phyloP scores from a whole-genome alignment of 2,797 vertebrate species.

The Coregonus sp. region DNA sequence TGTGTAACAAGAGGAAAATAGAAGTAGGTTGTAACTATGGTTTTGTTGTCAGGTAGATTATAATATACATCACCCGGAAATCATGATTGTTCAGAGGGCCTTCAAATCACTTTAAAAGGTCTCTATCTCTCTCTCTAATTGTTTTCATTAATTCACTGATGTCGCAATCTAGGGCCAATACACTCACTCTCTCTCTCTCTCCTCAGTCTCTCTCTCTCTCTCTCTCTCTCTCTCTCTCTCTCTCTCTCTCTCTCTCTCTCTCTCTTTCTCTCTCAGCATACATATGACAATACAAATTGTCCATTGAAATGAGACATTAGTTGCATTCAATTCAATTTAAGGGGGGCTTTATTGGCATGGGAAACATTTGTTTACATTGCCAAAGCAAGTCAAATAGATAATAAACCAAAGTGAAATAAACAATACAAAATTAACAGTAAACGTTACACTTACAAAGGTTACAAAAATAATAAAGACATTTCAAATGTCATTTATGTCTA shows the following conservation, averaged over 20 bases:
- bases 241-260: slow-evolving; percentile 5
- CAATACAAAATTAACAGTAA: no score
- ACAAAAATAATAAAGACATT: no score
- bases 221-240: neutral
- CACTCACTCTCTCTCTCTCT: neutral
- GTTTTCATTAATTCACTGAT: slow-evolving; percentile 55
- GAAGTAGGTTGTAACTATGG: neutral
- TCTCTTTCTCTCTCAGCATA: neutral
- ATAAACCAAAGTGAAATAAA: no score
- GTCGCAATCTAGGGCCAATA: slow-evolving; percentile 27
- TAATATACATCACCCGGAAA: neutral
- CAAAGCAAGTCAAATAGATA: no score
- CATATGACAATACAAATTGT: no score
- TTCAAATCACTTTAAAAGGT: neutral
- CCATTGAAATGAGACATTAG: no score
- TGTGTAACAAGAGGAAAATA: slow-evolving; percentile 2
- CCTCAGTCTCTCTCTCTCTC: slow-evolving; percentile 6
- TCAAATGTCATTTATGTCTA: no score
- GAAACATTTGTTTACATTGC: no score
- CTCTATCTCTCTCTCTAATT: slow-evolving; percentile 41
- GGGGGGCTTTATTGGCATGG: no score
- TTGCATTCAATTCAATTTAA: no score
- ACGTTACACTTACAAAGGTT: no score
- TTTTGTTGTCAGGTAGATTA: neutral
- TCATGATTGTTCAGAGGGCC: neutral